Percentiles rank a stretch among this genome's conserved stretches.
Conservation (phyloP, 2,113 vertebrate genomes). For the Phrynosoma blainvillii region DNA sequence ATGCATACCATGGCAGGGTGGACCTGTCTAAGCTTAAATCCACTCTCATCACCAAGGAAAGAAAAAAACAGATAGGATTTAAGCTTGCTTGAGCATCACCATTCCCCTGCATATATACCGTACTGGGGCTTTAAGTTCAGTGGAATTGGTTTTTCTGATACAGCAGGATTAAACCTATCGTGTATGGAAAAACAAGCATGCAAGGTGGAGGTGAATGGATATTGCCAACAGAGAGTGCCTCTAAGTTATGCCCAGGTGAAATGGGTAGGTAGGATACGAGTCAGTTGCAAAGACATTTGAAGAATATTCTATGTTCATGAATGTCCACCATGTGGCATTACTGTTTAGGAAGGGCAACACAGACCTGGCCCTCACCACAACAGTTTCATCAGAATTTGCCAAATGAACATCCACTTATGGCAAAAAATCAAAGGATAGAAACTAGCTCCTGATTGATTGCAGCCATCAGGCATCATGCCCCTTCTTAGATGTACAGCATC, state of each 20-base stretch:
- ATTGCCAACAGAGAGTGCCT: too few species aligned
- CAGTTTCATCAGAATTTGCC: background rate
- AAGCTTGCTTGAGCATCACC: too few species aligned
- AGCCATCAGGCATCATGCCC: background rate
- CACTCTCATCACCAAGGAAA: too few species aligned
- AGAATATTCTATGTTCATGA: background rate
- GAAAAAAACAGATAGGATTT: too few species aligned
- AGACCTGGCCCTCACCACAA: background rate
- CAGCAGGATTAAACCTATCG: too few species aligned
- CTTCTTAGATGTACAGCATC: background rate
- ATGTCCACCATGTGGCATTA: too few species aligned
- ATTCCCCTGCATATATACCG: background rate
- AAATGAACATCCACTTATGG: background rate
- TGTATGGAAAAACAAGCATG: too few species aligned
- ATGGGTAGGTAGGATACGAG: background rate
- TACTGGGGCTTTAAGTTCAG: background rate
- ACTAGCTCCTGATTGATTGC: background rate
- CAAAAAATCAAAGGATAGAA: too few species aligned
- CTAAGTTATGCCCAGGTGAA: background rate
- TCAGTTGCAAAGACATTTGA: background rate
- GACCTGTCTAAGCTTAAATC: too few species aligned
- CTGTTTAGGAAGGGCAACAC: background rate
- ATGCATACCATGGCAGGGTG: too few species aligned
- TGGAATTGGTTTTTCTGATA: too few species aligned
- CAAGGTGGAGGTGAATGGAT: too few species aligned